Evolutionary conservation across 1,140 invertebrate species (phyloP), one percentile per base, ranked within the genome.

Genomic region (Sminthurides bifidus): DNA sequence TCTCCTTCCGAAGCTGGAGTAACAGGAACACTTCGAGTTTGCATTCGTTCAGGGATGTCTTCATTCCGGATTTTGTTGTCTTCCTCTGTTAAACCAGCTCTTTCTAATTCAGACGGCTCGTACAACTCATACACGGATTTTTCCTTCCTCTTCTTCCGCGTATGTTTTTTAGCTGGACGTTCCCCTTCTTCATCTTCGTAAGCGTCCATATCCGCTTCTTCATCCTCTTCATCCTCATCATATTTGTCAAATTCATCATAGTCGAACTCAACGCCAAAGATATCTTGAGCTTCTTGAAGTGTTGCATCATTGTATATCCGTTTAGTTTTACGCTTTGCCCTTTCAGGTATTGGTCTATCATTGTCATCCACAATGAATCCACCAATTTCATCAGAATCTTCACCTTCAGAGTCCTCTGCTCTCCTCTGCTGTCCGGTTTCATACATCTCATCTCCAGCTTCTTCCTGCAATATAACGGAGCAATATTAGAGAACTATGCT

Each of bases 211-310:
- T 81, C 81, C 15, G 72, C 80, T 59, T 86, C 83, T 50, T 82
- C 82, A 40, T 85, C 83, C 44, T 87, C 86, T 57, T 92, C 87
- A 67, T 89, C 86, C 6, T 89, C 86, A 19, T 82, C 88, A 72
- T 87, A 89, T 68, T 88, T 85, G 29, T 84, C 82, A 74, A 96
- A 92, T 65, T 96, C 92, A 60, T 93, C 89, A 71, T 87, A 96
- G 72, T 99, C 93, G 75, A 98, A 97, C 70, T 98, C 91, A 21
- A 97, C 92, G 53, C 95, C 96, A 73, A 98, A 99, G 63, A 98
- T 96, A 68, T 99, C 95, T 72, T 98, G 92, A 50, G 95, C 95
- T 73, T 98, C 92, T 79, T 98, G 93, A 26, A 97, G 73, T 1
- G 89, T 87, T 4, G 85, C 83, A 76, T 98, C 92, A 46, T 83